Conservation (phyloP, 1,140 invertebrate genomes). For the Diabrotica virgifera region DNA sequence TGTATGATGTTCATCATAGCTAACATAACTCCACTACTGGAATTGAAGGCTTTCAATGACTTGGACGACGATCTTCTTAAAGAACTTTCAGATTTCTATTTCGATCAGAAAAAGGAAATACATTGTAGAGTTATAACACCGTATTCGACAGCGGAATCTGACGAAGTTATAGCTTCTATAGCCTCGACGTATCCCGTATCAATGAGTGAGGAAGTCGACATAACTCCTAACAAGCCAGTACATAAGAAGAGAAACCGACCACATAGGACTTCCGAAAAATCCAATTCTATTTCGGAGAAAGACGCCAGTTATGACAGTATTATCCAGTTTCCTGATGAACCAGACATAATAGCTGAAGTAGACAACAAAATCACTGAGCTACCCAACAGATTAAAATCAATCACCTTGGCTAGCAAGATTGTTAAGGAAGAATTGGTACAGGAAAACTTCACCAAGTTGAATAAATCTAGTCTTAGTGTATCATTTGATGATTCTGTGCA, state of each 20-base stretch:
- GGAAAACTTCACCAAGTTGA: constrained; percentile 32
- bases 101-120: constrained; percentile 50
- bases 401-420: constrained; percentile 48
- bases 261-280: constrained; percentile 32
- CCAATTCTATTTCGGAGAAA: constrained; percentile 20
- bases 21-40: constrained; percentile 66
- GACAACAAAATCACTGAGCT: constrained; percentile 26
- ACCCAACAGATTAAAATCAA: constrained; percentile 53
- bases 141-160: constrained; percentile 55
- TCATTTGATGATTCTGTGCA: constrained; percentile 28
- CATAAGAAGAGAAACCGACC: constrained; percentile 49
- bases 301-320: constrained; percentile 22
- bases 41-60: constrained; percentile 59
- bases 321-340: constrained; percentile 28
- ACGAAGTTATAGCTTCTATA: constrained; percentile 54
- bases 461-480: constrained; percentile 18
- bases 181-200: constrained; percentile 49
- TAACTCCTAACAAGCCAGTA: constrained; percentile 41
- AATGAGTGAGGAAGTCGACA: constrained; percentile 42
- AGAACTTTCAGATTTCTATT: constrained; percentile 62
- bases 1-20: constrained; percentile 70
- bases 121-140: constrained; percentile 61
- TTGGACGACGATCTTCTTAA: constrained; percentile 57
- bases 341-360: constrained; percentile 7
- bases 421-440: constrained; percentile 41